Evolutionary conservation across 2,797 vertebrate species (phyloP).

Genomic region (Clangula hyemalis): DNA sequence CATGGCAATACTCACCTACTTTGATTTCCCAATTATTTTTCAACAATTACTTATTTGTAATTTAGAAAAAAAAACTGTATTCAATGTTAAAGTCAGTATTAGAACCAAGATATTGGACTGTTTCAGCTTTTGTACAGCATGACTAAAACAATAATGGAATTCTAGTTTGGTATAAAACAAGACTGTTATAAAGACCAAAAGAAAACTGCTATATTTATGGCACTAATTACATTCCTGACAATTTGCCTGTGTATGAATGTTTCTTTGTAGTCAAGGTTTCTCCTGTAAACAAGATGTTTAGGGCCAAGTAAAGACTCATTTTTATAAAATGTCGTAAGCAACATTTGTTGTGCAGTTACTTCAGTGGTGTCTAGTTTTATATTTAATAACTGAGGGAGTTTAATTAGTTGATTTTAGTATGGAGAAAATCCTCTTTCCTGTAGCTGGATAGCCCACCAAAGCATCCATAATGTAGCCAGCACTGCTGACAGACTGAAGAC

Average conservation of each 20-base stretch:
- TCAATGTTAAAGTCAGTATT: not conserved
- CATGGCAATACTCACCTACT: not conserved
- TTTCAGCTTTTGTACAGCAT: not conserved
- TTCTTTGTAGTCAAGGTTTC: slow-evolving; percentile 12
- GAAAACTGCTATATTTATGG: not conserved
- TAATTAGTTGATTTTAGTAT: slow-evolving; percentile 1
- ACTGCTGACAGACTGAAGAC: not conserved
- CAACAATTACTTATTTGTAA: not conserved
- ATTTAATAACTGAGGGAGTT: not conserved
- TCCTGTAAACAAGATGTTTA: not conserved
- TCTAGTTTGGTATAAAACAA: not conserved
- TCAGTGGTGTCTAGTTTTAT: slow-evolving; percentile 5
- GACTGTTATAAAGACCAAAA: not conserved
- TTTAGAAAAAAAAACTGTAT: not conserved
- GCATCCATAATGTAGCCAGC: not conserved
- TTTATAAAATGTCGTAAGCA: not conserved
- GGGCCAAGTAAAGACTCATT: not conserved
- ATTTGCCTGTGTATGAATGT: not conserved
- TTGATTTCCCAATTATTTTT: not conserved
- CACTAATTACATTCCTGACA: not conserved
- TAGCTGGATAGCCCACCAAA: not conserved
- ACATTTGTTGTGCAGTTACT: not conserved
- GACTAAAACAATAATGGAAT: not conserved
- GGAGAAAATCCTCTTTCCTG: not conserved
- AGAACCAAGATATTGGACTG: not conserved